Evolutionary conservation across 1,140 invertebrate genomes (phyloP), one percentile per base, ranked within the genome.

Genomic region (Aphis gossypii): DNA sequence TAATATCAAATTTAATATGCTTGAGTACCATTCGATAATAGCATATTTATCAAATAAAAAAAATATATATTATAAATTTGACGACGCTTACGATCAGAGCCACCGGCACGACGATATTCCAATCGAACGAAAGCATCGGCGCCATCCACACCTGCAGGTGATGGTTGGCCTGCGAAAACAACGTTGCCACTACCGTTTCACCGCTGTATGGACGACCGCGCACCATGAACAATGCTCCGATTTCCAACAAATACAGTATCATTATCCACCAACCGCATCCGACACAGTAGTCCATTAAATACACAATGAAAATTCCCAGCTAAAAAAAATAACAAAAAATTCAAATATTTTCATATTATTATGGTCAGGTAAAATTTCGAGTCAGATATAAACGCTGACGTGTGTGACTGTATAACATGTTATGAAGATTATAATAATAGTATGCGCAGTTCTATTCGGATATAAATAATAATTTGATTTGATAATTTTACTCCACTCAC

Each of bases 241-340:
- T 96, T 95, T 98, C 96, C 30, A 97, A 95, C 25, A 98, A 95
- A 95, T 98, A 98, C 86, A 98, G 95, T 68, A 97, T 96, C 95
- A 98, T 97, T 56, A 98, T 96, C 97, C 98, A 98, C 98, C 98
- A 99, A 1, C 96, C 96, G 14, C 97, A 97, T 35, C 97, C 97
- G 94, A 98, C 95, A 82, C 97, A 96, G 94, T 97, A 98, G 95
- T 98, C 98, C 94, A 98, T 95, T 95, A 98, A 98, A 95, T 98
- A 98, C 0, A 98, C 96, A 9, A 98, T 96, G 94, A 97, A 97
- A 93, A 98, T 97, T n/a, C 98, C 98, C 94, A 97, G 96, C 97
- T 98, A 91, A 6, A 56, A 48, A 87, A 56, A 56, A 56, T 23
- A 2, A 88, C 44, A 84, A 41, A 9, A 8, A 84, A 11, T 41